Conservation (phyloP, 2,888 invertebrate species). For the Pilophorus perplexus region DNA sequence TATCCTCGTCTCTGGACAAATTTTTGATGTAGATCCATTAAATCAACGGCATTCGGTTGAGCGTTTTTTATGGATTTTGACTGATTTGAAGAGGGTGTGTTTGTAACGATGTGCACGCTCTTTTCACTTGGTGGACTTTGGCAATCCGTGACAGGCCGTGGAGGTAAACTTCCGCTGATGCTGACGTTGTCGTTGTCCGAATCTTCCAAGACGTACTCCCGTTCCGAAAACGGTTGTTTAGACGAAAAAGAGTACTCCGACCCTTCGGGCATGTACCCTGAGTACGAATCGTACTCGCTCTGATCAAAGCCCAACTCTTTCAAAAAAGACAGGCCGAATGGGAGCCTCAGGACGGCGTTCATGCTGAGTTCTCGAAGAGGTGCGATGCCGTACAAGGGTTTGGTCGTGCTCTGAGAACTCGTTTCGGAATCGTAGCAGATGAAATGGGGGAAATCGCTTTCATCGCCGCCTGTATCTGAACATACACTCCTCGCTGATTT, state of each 20-base stretch:
- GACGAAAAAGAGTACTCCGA: slow-evolving; percentile 40
- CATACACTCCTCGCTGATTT: slow-evolving; percentile 27
- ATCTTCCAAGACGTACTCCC: slow-evolving; percentile 19
- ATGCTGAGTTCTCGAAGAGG: slow-evolving; percentile 35
- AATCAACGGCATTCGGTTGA: slow-evolving; percentile 49
- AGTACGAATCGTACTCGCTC: slow-evolving; percentile 34
- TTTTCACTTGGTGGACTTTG: slow-evolving; percentile 41
- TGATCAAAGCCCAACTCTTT: slow-evolving; percentile 38
- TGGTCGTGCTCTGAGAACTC: slow-evolving; percentile 28
- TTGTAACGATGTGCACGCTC: slow-evolving; percentile 48
- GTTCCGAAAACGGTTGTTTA: slow-evolving; percentile 23
- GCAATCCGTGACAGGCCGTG: not conserved
- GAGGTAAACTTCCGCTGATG: slow-evolving; percentile 13
- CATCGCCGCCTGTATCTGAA: slow-evolving; percentile 1
- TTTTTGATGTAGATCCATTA: slow-evolving; percentile 68
- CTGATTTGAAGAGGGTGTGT: slow-evolving; percentile 64
- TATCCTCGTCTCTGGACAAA: slow-evolving; percentile 57
- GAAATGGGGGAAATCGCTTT: slow-evolving; percentile 13
- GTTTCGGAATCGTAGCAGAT: slow-evolving; percentile 25
- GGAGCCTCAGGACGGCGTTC: slow-evolving; percentile 30
- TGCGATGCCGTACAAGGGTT: not conserved
- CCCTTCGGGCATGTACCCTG: slow-evolving; percentile 38
- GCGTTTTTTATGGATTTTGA: slow-evolving; percentile 51
- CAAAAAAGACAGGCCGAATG: slow-evolving; percentile 22
- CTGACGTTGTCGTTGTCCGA: slow-evolving; percentile 31